A percentile compares a stretch with the other conserved stretches of the same genome.
phyloP scores from a whole-genome alignment of 30 jellyfish, hydroid and myxozoan genomes.

The Cassiopea xamachana region DNA sequence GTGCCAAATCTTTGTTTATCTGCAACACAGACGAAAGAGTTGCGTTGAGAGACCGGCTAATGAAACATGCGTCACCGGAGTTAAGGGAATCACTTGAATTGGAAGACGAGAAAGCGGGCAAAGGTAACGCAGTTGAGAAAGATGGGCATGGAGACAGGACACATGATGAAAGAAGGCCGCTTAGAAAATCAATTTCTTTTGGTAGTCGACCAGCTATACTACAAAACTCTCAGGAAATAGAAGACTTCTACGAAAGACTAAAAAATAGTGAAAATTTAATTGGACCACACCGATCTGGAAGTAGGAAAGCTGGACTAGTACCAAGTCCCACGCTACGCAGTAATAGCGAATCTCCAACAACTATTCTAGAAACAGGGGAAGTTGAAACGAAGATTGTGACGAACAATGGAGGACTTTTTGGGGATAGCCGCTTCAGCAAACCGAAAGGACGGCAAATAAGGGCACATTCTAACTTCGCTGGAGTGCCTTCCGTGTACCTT shows the following conservation, averaged over 20 bases:
- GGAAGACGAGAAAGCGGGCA: conserved; percentile 19
- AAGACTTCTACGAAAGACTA: conserved; percentile 1
- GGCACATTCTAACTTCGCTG: conserved; percentile 63
- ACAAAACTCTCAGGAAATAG: not conserved
- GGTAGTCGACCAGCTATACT: not conserved
- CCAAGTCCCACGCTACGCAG: not conserved
- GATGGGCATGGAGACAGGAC: not conserved
- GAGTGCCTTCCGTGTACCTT: conserved; percentile 59
- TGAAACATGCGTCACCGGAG: conserved; percentile 78
- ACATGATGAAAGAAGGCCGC: not conserved
- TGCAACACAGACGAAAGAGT: conserved; percentile 42
- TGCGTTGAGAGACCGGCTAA: conserved; percentile 67
- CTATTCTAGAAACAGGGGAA: not conserved
- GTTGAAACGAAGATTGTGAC: not conserved
- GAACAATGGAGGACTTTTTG: conserved; percentile 15
- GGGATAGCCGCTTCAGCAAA: not conserved
- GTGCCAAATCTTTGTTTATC: conserved; percentile 73
- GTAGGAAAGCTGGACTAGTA: conserved; percentile 6
- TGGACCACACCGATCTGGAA: not conserved
- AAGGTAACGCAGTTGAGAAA: not conserved
- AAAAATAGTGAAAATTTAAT: not conserved
- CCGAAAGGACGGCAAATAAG: conserved; percentile 36
- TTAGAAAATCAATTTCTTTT: conserved; percentile 10
- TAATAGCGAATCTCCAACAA: not conserved
- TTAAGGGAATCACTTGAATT: conserved; percentile 63